Base-by-base conservation (phyloP, 1,140 invertebrate species). In the Bombus waltoni region DNA sequence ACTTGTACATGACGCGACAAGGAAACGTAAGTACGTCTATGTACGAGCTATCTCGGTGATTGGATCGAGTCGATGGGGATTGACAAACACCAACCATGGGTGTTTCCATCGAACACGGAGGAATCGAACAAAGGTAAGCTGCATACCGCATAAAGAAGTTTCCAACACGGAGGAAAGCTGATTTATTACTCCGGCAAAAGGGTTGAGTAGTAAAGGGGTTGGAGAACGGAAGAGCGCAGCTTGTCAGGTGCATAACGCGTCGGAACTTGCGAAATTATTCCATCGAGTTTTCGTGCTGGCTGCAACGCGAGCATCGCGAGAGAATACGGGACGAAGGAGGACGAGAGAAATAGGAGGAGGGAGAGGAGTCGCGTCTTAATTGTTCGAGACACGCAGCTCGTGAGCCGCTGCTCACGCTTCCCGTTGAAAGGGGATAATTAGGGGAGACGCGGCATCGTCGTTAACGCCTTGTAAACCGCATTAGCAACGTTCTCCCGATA, bases 261-360 rank as follows among this genome's bases (percentile, higher is more conserved):
- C 40, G 53, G 71, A 82, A 74, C 13, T 62, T 65, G 38, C 76
- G 28, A 73, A 73, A 85, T 85, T 81, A 81, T 85, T 85, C 77
- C 77, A 25, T 57, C 73, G 81, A 83, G 81, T 83, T 68, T 22
- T 11, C 53, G 5, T 18, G 35, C 25, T 35, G 25, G 40, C 3
- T 40, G 25, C 5, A 38, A 42, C 75, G 10, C 18, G 38, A 65
- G 25, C 53, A 28, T 42, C 79, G 59, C 28, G 59, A 62, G 59
- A 28, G 28, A 38, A 35, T n/a, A 32, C n/a, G 32, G 13, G 65
- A 18, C 13, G 65, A 38, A 3, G 38, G 22, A 40, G 4, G 57
- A 13, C 0, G 11, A 15, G 62, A n/a, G 62, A 65, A 53, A 53
- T 22, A 53, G 47, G 6, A 53, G 11, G n/a, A 25, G 35, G 22